These are phyloP conservation scores for Nematolebias whitei DNA, from an alignment of 2,113 vertebrate species.

Conservation along the genomic window DNA sequence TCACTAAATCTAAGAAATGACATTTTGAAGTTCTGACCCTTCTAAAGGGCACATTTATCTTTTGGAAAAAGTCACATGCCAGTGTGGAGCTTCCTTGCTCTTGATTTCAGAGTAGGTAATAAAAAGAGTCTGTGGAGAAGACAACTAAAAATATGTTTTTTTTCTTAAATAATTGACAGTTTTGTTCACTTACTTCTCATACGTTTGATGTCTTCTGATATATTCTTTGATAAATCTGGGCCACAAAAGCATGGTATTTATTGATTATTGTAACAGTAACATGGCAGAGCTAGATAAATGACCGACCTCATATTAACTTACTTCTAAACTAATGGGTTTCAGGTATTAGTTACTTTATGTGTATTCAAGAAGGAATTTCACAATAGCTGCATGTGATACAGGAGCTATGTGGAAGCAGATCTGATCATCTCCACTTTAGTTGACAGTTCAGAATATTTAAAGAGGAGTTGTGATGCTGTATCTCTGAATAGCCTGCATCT, in stretches of 20 bases:
- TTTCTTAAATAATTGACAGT: conserved; percentile 6
- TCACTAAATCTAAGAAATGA: conserved; percentile 60
- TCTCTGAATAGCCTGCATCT: too few species aligned
- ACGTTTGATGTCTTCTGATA: not conserved
- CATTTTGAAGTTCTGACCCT: conserved; percentile 63
- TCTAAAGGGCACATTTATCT: conserved; percentile 60
- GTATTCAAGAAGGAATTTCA: too few species aligned
- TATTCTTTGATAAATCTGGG: not conserved
- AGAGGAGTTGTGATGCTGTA: too few species aligned
- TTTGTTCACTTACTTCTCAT: not conserved
- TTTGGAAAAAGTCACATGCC: conserved; percentile 10
- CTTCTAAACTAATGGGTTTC: not conserved
- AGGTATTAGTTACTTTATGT: not conserved
- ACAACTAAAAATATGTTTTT: not conserved
- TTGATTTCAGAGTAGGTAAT: conserved; percentile 15
- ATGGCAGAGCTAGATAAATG: not conserved
- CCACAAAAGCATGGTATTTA: not conserved
- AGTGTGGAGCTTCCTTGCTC: conserved; percentile 5
- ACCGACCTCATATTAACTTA: not conserved
- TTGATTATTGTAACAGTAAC: not conserved
- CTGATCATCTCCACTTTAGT: not conserved
- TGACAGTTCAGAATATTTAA: too few species aligned
- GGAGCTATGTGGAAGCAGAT: not conserved
- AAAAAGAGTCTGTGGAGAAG: conserved; percentile 7
- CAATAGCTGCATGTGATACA: too few species aligned